Conservation (phyloP, 2,797 vertebrate genomes). For the Falco rusticolus region DNA sequence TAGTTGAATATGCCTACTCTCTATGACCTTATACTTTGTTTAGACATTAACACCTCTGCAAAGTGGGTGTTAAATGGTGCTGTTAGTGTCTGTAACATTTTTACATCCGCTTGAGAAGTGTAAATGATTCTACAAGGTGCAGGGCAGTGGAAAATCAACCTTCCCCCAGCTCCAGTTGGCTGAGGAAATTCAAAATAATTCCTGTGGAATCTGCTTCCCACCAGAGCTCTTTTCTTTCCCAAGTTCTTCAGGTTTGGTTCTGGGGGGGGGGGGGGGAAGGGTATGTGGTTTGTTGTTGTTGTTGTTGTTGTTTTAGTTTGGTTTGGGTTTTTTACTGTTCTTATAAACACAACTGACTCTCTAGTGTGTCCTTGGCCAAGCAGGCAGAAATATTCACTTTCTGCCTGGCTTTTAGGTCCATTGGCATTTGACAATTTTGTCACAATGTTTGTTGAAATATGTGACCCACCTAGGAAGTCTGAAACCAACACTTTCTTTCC, state of each 20-base stretch:
- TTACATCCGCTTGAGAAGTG: constrained; percentile 22
- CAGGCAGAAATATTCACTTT: background rate
- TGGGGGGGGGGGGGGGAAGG: too few species aligned
- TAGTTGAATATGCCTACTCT: background rate
- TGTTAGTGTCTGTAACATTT: background rate
- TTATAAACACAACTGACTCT: background rate
- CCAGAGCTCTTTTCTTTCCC: background rate
- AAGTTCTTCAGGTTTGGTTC: background rate
- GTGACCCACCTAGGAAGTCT: background rate
- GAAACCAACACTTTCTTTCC: background rate
- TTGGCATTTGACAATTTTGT: background rate
- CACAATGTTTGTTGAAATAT: background rate
- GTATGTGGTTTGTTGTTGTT: too few species aligned
- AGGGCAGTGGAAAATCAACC: constrained; percentile 1
- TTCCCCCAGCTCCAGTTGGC: background rate
- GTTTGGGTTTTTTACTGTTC: background rate
- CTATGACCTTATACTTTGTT: background rate
- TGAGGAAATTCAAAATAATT: background rate
- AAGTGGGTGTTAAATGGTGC: constrained; percentile 51
- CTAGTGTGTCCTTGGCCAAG: background rate
- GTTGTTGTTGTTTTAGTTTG: background rate
- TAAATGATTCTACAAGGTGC: constrained; percentile 36
- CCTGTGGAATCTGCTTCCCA: background rate
- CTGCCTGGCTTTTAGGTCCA: background rate
- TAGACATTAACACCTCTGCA: constrained; percentile 40